phyloP scores from a whole-genome alignment of 2,113 vertebrate genomes.

The Phyllostomus discolor region DNA sequence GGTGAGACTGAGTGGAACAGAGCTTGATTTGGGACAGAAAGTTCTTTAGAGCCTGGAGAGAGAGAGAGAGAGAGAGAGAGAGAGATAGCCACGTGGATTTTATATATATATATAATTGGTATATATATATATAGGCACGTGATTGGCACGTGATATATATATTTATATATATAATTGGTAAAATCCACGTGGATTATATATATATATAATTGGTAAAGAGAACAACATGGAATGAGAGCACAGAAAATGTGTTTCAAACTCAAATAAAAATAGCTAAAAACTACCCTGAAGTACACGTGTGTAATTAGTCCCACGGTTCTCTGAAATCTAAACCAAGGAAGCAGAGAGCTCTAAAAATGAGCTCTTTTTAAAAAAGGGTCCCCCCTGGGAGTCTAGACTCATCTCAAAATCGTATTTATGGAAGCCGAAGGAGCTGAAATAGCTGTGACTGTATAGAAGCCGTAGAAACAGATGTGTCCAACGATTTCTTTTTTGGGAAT shows the following conservation, averaged over 20 bases:
- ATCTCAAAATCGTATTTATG: not conserved
- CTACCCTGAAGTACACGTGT: not conserved
- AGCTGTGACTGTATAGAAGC: not conserved
- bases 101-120: not conserved
- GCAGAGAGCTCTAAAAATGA: slow-evolving; percentile 15
- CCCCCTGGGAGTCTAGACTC: not conserved
- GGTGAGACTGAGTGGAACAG: not conserved
- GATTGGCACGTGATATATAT: no score
- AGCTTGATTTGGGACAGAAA: slow-evolving; percentile 11
- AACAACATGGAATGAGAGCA: slow-evolving; percentile 23
- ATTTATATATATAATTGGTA: not conserved
- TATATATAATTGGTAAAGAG: not conserved
- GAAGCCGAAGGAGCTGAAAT: not conserved
- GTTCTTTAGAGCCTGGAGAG: slow-evolving; percentile 24
- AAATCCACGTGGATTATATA: no score
- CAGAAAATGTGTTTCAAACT: slow-evolving; percentile 48
- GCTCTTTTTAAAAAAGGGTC: not conserved
- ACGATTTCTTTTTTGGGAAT: not conserved
- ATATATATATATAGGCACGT: no score
- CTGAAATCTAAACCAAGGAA: slow-evolving; percentile 52
- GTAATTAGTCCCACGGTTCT: not conserved
- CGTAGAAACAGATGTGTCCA: not conserved
- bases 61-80: no score
- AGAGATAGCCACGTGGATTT: no score
- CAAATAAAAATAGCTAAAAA: slow-evolving; percentile 43